Evolutionary conservation across 2,888 invertebrate genomes (phyloP), one percentile per base, ranked within the genome.

Genomic region (Abrostola tripartita): DNA sequence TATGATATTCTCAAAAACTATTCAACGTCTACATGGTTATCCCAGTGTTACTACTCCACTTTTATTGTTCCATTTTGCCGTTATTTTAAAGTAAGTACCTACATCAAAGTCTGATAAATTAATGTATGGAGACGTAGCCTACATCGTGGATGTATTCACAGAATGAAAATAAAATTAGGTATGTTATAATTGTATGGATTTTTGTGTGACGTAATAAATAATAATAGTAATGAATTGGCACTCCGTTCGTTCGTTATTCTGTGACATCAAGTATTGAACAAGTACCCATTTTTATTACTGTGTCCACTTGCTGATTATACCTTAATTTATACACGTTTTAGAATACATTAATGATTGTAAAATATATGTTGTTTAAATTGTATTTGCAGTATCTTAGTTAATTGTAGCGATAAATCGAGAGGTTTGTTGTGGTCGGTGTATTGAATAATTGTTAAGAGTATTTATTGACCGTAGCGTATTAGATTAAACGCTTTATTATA

Each of bases 251-350:
- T 61, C 63, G 7, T 0, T 52, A 44, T 47, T 71, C 70, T 7
- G 24, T 74, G 64, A 42, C 41, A 8, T n/a, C n/a, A 68, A 79
- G 78, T 82, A 85, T 82, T 80, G 82, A 81, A 75, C 81, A 78
- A 84, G 81, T 82, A 85, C 81, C 83, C 83, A 84, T 81, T 87
- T 88, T 88, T 87, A 86, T 82, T 74, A 81, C 79, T 60, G 44
- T 62, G 74, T 76, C 79, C 70, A 65, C 76, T 67, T 68, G 56
- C 78, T 83, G 81, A 86, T 86, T 82, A 85, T 84, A 81, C 73
- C 76, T 79, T 85, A 82, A 84, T 84, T 86, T 78, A 80, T 81
- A 70, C 67, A 65, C 71, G 37, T 41, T 73, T 76, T 60, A 68
- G 51, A 59, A 68, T 79, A 70, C 68, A 67, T 71, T 79, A 76